These are phyloP conservation scores for Podargus strigoides DNA, from an alignment of 2,797 vertebrate species.

Conservation along the genomic window DNA sequence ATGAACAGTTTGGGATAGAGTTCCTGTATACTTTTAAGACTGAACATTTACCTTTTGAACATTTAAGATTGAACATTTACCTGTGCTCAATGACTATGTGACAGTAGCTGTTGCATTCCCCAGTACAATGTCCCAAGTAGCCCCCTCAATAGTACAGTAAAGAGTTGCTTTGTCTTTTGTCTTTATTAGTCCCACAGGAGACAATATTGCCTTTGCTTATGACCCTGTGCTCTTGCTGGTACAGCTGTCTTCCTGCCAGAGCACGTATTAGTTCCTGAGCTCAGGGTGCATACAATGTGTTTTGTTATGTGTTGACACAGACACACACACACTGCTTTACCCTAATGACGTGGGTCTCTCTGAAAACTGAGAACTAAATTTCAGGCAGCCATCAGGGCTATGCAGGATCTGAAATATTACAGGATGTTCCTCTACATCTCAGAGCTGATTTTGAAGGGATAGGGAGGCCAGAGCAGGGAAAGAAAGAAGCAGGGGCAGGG, in stretches of 20 bases:
- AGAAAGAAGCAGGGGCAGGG: no score
- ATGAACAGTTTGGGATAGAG: background rate
- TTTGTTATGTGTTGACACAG: slow-evolving; percentile 59
- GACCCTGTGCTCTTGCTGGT: slow-evolving; percentile 38
- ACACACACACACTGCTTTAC: background rate
- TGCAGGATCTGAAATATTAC: background rate
- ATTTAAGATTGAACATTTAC: slow-evolving; percentile 46
- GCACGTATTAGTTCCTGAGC: slow-evolving; percentile 52
- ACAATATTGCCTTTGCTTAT: slow-evolving; percentile 46
- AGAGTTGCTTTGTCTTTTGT: slow-evolving; percentile 44
- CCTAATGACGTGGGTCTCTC: background rate
- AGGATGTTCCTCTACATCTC: background rate
- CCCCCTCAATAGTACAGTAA: background rate
- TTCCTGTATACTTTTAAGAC: background rate
- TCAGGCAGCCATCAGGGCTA: background rate
- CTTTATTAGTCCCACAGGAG: slow-evolving; percentile 50
- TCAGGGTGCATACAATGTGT: slow-evolving; percentile 41
- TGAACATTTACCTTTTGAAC: slow-evolving; percentile 39
- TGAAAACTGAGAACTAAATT: background rate
- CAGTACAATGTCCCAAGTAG: background rate
- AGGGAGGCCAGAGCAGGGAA: background rate
- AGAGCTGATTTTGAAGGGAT: background rate
- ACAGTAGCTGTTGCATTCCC: background rate
- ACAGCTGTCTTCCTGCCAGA: slow-evolving; percentile 42
- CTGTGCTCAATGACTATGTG: background rate